phyloP scores from a whole-genome alignment of 2,797 vertebrate species.

The Anguilla anguilla region DNA sequence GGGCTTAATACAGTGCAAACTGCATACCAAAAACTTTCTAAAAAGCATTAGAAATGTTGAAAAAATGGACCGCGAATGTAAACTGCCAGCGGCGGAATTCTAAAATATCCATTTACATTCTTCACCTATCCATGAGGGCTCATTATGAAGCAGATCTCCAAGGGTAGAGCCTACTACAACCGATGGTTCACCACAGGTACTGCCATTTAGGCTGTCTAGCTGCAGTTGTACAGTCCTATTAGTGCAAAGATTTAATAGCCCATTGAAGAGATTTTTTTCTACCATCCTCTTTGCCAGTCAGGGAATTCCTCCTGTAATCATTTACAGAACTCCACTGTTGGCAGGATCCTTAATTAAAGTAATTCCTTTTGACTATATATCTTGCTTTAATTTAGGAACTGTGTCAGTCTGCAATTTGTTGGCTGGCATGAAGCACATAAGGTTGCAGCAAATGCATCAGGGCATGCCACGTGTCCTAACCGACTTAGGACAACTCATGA shows the following conservation, averaged over 20 bases:
- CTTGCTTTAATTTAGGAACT: constrained; percentile 76
- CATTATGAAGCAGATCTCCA: background rate
- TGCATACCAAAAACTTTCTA: background rate
- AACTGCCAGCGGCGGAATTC: background rate
- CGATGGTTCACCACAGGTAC: constrained; percentile 13
- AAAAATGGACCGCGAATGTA: constrained; percentile 3
- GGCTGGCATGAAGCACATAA: constrained; percentile 72
- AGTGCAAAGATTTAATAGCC: constrained; percentile 72
- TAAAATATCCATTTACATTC: constrained; percentile 20
- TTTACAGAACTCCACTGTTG: constrained; percentile 70
- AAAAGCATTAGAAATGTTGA: background rate
- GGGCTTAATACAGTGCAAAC: constrained; percentile 9
- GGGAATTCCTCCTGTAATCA: constrained; percentile 73
- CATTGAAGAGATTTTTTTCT: constrained; percentile 64
- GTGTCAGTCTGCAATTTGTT: constrained; percentile 61
- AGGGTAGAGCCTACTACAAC: background rate
- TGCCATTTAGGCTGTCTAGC: constrained; percentile 11
- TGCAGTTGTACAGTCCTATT: constrained; percentile 44
- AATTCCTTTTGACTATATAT: constrained; percentile 72
- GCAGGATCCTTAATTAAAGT: constrained; percentile 84
- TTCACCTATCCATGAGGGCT: constrained; percentile 10
- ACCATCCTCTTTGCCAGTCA: constrained; percentile 76
- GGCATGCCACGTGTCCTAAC: constrained; percentile 83
- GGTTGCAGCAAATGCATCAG: constrained; percentile 80
- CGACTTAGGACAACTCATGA: constrained; percentile 50